Base-by-base conservation (phyloP, 2,113 vertebrate species). In the Gnathonemus longibarbis region DNA sequence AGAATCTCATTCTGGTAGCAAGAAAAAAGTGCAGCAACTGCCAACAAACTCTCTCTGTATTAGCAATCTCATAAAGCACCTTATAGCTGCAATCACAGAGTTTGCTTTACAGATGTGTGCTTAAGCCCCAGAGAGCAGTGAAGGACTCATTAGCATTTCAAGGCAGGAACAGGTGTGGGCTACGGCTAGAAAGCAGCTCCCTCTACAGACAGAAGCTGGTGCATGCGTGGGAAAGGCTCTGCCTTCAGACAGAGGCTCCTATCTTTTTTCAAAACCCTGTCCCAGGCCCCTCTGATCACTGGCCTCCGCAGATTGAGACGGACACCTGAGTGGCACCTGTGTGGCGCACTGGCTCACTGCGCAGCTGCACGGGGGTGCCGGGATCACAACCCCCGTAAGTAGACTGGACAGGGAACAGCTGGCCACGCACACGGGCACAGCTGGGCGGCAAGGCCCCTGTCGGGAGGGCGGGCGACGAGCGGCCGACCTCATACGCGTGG, bases 241-340 rank as follows among this genome's bases (percentile, higher is more conserved):
- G 31, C 53, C 50, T 90, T 90, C 87, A 92, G 88, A 90, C 62
- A n/a, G 89, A 93, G 92, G 90, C 87, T 53, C 27, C 94, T 91
- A 45, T 89, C 49, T 56, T 50, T 56, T 35, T 74, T 13, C 35
- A 35, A 83, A 83, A 56, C 27, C 46, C 15, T 62, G 87, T 88
- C 31, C 90, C 13, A 39, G 50, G 49, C 21, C 35, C 19, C 31
- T 84, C 48, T 84, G 88, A 80, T 53, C 88, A 89, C 49, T 15
- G 74, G 66, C 74, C 74, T 49, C 3, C 48, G 48, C 74, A 10
- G 66, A 52, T 39, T 31, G 74, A 24, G 35, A 39, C 6, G 13
- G 13, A 48, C 88, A 70, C 62, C 88, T 88, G 58, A 7, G 62
- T 77, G 88, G 45, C 91, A 88, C 77, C 80, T 48, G 85, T 39